A percentile compares a stretch with the other conserved stretches of the same genome.
These are phyloP conservation scores for Agriotes lineatus DNA, from an alignment of 2,888 invertebrate species.

Conservation along the genomic window DNA sequence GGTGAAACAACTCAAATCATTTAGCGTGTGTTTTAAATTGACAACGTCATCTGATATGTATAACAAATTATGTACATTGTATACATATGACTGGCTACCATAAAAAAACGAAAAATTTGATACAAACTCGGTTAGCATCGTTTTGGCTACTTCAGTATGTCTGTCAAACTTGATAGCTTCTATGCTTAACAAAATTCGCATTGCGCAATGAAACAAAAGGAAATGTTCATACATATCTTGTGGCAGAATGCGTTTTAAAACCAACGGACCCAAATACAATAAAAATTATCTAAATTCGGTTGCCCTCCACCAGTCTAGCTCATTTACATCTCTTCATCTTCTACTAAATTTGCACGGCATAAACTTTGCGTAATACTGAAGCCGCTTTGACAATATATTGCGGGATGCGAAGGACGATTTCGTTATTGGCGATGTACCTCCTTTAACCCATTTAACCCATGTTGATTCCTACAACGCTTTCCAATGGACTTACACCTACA, in stretches of 20 bases:
- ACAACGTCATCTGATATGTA: slow-evolving; percentile 25
- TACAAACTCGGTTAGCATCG: slow-evolving; percentile 21
- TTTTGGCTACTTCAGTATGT: not conserved
- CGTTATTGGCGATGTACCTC: not conserved
- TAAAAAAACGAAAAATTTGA: slow-evolving; percentile 17
- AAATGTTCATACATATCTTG: slow-evolving; percentile 30
- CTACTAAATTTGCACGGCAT: not conserved
- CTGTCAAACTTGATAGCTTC: not conserved
- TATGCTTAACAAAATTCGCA: not conserved
- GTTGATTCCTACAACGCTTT: not conserved
- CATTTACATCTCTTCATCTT: not conserved
- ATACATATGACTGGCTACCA: slow-evolving; percentile 15
- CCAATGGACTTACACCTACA: not conserved
- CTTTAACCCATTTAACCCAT: not conserved
- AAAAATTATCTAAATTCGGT: not conserved
- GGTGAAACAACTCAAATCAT: not conserved
- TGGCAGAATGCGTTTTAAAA: not conserved
- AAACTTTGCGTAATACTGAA: not conserved
- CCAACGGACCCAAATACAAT: not conserved
- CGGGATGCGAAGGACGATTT: not conserved
- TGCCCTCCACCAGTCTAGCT: not conserved
- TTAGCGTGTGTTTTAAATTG: too few relatives aligned
- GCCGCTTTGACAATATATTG: not conserved
- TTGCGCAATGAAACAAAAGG: slow-evolving; percentile 23
- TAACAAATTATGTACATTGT: slow-evolving; percentile 29